Base-by-base conservation (phyloP, 1,140 invertebrate species). In the Conus betulinus region DNA sequence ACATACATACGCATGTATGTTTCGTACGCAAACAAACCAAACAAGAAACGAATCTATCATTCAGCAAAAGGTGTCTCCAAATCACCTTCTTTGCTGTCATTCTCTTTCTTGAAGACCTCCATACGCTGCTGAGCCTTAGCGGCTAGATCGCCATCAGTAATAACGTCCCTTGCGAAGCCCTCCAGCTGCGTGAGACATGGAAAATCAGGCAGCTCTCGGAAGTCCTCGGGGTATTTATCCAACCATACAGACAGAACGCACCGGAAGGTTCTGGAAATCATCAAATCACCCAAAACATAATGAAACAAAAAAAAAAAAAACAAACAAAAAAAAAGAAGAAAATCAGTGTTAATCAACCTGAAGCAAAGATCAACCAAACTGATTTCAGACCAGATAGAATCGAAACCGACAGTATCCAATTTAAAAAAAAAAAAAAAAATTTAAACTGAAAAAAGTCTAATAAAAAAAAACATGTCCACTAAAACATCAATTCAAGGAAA, bases 191-290 rank as follows among this genome's bases (percentile, higher is more conserved):
- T 96, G 88, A 99, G 96, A 90, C 97, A 96, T n/a, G 97, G 96
- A 95, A 98, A 97, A 91, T 97, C 96, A 74, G 98, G 98, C n/a
- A 94, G 92, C 57, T 98, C 97, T 84, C 97, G 97, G 96, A 99
- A 99, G 95, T 99, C 99, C 95, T 99, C 98, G 74, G 98, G 97
- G 94, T 99, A 99, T 79, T 97, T 97, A 95, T 99, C 99, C 91
- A 99, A 95, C 99, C 99, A 99, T 11, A 99, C 98, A 93, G 99
- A 98, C 87, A 99, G 96, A 88, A 98, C 96, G 84, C 96, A 95
- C 84, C 95, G 94, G 67, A 99, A 96, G 87, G 98, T 98, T 95
- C 98, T 98, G 89, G 8, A 57, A 83, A 25, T 55, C 5, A 55
- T 5, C 60, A 63, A 71, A 23, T 23, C 17, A 7, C 4, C 7